Percentiles rank a stretch among this genome's conserved stretches.
Conservation (phyloP, 2,113 vertebrate genomes). For the Jaculus jaculus region DNA sequence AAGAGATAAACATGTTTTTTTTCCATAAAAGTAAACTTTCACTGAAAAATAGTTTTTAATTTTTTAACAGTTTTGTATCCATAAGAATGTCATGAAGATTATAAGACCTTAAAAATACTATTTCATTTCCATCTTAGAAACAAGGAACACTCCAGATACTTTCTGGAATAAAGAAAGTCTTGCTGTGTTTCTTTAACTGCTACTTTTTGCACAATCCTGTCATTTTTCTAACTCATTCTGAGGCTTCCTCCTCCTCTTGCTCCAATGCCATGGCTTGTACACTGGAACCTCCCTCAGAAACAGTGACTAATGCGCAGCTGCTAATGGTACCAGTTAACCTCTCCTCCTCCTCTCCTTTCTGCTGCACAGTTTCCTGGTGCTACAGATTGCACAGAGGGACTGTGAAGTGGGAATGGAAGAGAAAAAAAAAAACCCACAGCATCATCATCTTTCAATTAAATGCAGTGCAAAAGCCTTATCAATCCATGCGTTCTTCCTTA, state of each 20-base stretch:
- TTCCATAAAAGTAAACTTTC: slow-evolving; percentile 30
- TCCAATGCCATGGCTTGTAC: neutral
- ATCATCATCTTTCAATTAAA: slow-evolving; percentile 39
- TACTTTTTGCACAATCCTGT: neutral
- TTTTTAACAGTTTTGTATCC: slow-evolving; percentile 39
- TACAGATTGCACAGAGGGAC: neutral
- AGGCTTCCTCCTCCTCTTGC: neutral
- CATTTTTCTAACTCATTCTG: neutral
- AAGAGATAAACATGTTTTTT: neutral
- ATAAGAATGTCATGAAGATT: neutral
- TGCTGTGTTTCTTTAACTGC: neutral
- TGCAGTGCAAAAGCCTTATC: slow-evolving; percentile 38
- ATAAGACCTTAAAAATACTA: neutral
- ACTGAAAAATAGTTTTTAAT: slow-evolving; percentile 24
- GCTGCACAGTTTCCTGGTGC: neutral
- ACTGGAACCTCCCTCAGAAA: neutral
- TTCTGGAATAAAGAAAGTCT: neutral
- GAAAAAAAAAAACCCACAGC: neutral
- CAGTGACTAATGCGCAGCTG: neutral
- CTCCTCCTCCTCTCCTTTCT: neutral
- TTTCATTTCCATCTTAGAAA: neutral
- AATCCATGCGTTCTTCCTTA: neutral
- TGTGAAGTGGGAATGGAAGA: neutral
- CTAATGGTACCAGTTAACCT: neutral
- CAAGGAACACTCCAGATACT: neutral